phyloP scores from a whole-genome alignment of 2,113 vertebrate species.

The Festucalex cinctus region DNA sequence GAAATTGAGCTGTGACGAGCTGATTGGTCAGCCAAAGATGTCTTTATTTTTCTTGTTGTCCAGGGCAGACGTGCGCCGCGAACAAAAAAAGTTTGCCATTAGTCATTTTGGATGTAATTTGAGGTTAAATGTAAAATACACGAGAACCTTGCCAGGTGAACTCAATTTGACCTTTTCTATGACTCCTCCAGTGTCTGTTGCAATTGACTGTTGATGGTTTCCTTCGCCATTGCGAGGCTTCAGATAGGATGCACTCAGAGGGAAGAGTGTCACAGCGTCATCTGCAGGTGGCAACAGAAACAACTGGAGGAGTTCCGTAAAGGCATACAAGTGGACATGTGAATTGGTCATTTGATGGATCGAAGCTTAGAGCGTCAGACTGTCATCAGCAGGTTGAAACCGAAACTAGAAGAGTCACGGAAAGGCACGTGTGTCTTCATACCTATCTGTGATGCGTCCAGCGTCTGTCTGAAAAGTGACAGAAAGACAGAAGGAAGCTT shows the following conservation, averaged over 20 bases:
- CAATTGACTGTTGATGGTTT: too few relatives aligned
- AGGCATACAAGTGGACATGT: not conserved
- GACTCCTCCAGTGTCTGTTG: not conserved
- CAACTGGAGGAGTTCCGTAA: not conserved
- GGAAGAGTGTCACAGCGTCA: too few relatives aligned
- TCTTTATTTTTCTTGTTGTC: conserved; percentile 16
- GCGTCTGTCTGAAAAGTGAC: not conserved
- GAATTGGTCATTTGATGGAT: not conserved
- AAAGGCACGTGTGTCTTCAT: not conserved
- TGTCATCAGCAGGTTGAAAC: not conserved
- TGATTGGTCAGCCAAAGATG: conserved; percentile 59
- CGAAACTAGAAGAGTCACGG: not conserved
- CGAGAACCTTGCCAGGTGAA: not conserved
- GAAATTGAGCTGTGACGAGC: conserved; percentile 57
- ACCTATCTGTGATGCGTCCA: too few relatives aligned
- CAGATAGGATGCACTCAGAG: too few relatives aligned
- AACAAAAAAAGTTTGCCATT: not conserved
- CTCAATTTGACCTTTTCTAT: not conserved
- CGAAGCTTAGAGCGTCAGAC: not conserved
- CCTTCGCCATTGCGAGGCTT: not conserved
- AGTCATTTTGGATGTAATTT: not conserved
- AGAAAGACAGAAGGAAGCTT: not conserved
- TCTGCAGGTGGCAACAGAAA: too few relatives aligned
- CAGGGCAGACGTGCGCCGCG: conserved; percentile 26
- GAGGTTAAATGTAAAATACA: not conserved